A percentile compares a stretch with the other conserved stretches of the same genome.
These are phyloP conservation scores for Xestia xanthographa DNA, from an alignment of 2,888 invertebrate genomes.

Conservation along the genomic window DNA sequence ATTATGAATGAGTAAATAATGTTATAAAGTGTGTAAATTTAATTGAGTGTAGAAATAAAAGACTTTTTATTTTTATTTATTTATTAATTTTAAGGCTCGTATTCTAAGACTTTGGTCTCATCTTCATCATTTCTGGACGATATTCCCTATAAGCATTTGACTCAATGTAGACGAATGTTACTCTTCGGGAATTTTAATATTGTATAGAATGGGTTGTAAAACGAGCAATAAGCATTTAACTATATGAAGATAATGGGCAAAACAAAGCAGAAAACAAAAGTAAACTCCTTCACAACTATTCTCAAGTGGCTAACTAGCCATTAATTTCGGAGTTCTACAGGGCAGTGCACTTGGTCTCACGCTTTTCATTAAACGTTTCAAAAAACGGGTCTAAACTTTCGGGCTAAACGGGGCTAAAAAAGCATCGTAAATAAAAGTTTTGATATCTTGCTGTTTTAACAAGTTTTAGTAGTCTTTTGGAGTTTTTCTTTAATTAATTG, in stretches of 20 bases:
- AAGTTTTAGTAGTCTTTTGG: background rate
- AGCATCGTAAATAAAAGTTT: background rate
- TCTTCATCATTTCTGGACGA: background rate
- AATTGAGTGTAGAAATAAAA: no score
- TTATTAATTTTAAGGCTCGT: no score
- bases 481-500: background rate
- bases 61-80: no score
- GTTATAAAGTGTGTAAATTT: no score
- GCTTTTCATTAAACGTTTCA: background rate
- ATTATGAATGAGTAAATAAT: no score
- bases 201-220: background rate
- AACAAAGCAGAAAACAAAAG: background rate
- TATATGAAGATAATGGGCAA: background rate
- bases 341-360: background rate
- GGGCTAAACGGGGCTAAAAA: no score
- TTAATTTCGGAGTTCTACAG: background rate
- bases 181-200: background rate
- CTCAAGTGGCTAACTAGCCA: background rate
- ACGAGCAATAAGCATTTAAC: background rate
- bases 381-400: background rate
- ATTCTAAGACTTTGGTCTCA: background rate
- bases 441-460: background rate
- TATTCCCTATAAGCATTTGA: background rate
- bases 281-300: constrained; percentile 51
- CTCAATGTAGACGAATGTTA: no score